Evolutionary conservation across 2,113 vertebrate genomes (phyloP).

Genomic region (Callopanchax toddi): DNA sequence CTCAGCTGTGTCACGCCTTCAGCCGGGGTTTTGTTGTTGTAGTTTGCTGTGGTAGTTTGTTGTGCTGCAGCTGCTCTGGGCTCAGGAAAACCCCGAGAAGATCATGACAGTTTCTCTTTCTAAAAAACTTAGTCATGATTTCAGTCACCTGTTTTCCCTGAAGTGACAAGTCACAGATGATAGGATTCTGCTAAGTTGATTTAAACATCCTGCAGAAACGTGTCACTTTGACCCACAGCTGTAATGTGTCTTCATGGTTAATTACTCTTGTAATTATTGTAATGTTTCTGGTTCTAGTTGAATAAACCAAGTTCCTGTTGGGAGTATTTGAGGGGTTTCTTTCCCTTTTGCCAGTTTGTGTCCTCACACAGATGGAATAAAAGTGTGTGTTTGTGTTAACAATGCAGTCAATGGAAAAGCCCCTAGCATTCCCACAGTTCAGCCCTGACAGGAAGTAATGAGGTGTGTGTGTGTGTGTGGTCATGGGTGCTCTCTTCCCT

Average conservation of each 20-base stretch:
- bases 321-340: too few relatives aligned
- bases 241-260: background rate
- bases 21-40: too few relatives aligned
- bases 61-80: slow-evolving; percentile 13
- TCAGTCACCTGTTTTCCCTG: slow-evolving; percentile 23
- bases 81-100: slow-evolving; percentile 21
- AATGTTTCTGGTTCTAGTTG: too few relatives aligned
- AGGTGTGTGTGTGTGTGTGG: slow-evolving; percentile 5
- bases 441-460: slow-evolving; percentile 40
- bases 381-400: slow-evolving; percentile 7
- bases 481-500: background rate
- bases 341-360: too few relatives aligned
- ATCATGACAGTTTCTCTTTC: slow-evolving; percentile 24
- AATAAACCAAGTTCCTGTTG: too few relatives aligned
- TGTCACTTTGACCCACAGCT: too few relatives aligned
- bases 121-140: slow-evolving; percentile 14
- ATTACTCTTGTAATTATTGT: too few relatives aligned
- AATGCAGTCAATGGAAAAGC: slow-evolving; percentile 50
- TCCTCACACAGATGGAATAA: background rate
- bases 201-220: background rate
- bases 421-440: slow-evolving; percentile 54
- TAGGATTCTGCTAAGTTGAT: background rate
- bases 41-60: background rate
- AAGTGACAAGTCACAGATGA: background rate
- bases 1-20: too few relatives aligned